phyloP scores from a whole-genome alignment of 2,113 vertebrate species.

The Damaliscus lunatus region DNA sequence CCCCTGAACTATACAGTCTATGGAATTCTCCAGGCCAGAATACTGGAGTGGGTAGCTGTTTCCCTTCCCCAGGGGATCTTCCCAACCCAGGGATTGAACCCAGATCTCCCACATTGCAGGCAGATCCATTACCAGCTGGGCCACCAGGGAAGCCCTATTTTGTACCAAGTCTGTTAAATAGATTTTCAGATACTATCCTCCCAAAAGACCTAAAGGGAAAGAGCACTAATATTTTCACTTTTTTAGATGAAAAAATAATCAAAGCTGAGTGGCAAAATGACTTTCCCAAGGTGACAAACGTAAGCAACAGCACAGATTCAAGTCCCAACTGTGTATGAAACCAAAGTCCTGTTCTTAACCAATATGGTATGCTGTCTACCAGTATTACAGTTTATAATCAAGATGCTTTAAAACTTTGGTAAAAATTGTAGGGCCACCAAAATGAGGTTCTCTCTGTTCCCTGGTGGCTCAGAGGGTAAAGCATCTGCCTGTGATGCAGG shows the following conservation, averaged over 20 bases:
- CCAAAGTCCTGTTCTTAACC: neutral
- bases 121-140: neutral
- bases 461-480: neutral
- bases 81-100: neutral
- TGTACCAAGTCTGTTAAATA: neutral
- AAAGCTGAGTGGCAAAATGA: neutral
- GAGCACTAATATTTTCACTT: neutral
- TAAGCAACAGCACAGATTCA: neutral
- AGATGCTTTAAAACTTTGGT: neutral
- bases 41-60: neutral
- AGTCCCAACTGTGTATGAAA: neutral
- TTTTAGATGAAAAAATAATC: neutral
- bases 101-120: neutral
- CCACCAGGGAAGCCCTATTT: neutral
- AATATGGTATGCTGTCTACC: neutral
- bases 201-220: neutral
- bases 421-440: neutral
- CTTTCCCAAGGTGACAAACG: neutral
- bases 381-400: neutral
- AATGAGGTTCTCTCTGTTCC: neutral
- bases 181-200: neutral
- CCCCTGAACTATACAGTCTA: neutral
- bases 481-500: neutral
- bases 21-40: neutral
- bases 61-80: neutral